Base-by-base conservation (phyloP, 2,888 invertebrate genomes). In the Polietes domitor region DNA sequence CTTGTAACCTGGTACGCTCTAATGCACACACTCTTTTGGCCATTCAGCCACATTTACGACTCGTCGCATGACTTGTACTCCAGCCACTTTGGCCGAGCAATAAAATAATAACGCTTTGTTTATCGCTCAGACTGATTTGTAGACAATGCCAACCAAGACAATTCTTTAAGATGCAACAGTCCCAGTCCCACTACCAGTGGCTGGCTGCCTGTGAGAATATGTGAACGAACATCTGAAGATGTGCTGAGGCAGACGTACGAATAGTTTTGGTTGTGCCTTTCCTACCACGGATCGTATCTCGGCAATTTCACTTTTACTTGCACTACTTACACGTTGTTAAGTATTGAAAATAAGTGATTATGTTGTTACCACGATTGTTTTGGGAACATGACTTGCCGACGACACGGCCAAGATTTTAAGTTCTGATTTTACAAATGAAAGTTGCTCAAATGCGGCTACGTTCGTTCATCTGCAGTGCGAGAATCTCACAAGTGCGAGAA, bases 291-390 rank as follows among this genome's bases (percentile, higher is more conserved):
- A 24, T 47, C 15, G 28, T 17, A 70, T 50, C 47, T 10, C 26
- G 17, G 2, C 10, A 82, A 70, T 77, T 82, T 82, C 70, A 82
- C 77, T 82, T 77, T 81, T 74, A 74, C 24, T 68, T 61, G 24
- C 24, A 53, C 58, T 58, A 58, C 58, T 58, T 58, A 21, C 19
- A 3, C 15, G 6, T 53, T 17, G 17, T 19, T 4, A 53, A 19
- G 50, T 4, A 50, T 17, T 17, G 5, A 21, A 53, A 53, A 53
- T 19, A 53, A 53, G 19, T 53, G 12, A 53, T 53, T 53, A 53
- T 10, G 9, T 53, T 21, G 19, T 53, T 47, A n/a, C 47, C 47
- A n/a, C 47, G 53, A 21, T 10, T n/a, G 53, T 53, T 53, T 21
- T 53, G 53, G 53, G 10, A 53, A 53, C 53, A 53, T 53, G 53